Percentiles rank a stretch among this genome's conserved stretches.
Evolutionary conservation across 2,888 invertebrate genomes (phyloP).

Genomic region (Agrochola lota): DNA sequence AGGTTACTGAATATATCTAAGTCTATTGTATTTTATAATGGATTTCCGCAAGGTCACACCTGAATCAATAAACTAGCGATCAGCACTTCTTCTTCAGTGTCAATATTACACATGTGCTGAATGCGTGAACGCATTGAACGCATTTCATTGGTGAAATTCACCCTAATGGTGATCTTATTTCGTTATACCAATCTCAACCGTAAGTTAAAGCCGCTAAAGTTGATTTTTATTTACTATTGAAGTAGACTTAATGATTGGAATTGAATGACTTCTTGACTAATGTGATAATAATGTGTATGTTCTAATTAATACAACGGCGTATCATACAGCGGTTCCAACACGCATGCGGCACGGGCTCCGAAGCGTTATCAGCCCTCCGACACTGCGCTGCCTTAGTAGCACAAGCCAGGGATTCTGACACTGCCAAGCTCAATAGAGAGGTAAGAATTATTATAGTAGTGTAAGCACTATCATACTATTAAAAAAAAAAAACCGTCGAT

Average conservation of each 20-base stretch:
- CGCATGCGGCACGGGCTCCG: slow-evolving; percentile 90
- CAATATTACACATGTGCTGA: no score
- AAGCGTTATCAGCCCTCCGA: slow-evolving; percentile 89
- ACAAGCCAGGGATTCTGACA: slow-evolving; percentile 91
- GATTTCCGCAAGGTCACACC: no score
- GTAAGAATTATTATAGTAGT: slow-evolving; percentile 69
- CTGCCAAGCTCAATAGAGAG: slow-evolving; percentile 81
- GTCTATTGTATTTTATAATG: no score
- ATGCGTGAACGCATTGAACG: no score
- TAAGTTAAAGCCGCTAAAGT: neutral
- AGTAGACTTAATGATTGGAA: neutral
- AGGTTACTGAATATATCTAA: no score
- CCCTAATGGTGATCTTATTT: no score
- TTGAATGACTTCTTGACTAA: neutral
- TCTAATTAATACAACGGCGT: neutral
- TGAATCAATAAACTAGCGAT: no score
- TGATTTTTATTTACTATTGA: neutral
- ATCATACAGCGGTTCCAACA: slow-evolving; percentile 84
- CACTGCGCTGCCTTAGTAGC: slow-evolving; percentile 92
- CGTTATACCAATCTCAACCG: neutral
- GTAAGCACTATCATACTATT: neutral
- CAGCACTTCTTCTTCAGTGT: no score
- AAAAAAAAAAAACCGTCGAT: no score
- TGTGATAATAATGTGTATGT: neutral
- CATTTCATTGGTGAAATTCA: no score